These are phyloP conservation scores for Ptiloglossa arizonensis DNA, from an alignment of 1,140 invertebrate genomes.

Conservation along the genomic window DNA sequence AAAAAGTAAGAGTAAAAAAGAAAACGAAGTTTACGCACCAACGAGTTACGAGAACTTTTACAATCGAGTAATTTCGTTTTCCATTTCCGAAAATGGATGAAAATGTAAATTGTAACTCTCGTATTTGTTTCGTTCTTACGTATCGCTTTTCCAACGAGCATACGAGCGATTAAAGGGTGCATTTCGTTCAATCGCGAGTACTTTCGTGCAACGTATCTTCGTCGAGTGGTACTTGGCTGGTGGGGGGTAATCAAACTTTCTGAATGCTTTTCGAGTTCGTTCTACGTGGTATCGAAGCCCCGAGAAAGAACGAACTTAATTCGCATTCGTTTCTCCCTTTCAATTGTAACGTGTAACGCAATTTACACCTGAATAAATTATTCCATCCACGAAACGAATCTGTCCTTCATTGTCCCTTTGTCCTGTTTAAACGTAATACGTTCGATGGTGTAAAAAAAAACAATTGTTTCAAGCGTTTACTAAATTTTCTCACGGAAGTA, in stretches of 20 bases:
- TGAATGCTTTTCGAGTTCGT: constrained; percentile 70
- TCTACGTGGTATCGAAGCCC: constrained; percentile 11
- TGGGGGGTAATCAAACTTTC: constrained; percentile 42
- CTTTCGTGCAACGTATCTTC: background rate
- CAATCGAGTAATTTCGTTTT: background rate
- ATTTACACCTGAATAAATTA: constrained; percentile 21
- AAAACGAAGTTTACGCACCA: too few species aligned
- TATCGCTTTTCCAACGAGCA: background rate
- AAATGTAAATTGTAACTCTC: background rate
- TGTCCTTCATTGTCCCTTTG: background rate
- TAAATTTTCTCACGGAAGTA: too few species aligned
- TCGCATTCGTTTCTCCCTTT: constrained; percentile 58
- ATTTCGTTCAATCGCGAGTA: background rate
- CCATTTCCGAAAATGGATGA: background rate
- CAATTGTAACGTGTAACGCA: constrained; percentile 1
- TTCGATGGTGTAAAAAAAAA: background rate
- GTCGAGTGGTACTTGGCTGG: background rate
- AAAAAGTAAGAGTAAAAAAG: too few species aligned
- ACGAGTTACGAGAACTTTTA: background rate
- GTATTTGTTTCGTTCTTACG: background rate
- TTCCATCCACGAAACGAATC: background rate
- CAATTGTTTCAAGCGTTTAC: too few species aligned
- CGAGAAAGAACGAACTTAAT: constrained; percentile 56
- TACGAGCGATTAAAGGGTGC: background rate
- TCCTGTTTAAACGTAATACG: too few species aligned